Base-by-base conservation (phyloP, 2,797 vertebrate species). In the Danio choprae region DNA sequence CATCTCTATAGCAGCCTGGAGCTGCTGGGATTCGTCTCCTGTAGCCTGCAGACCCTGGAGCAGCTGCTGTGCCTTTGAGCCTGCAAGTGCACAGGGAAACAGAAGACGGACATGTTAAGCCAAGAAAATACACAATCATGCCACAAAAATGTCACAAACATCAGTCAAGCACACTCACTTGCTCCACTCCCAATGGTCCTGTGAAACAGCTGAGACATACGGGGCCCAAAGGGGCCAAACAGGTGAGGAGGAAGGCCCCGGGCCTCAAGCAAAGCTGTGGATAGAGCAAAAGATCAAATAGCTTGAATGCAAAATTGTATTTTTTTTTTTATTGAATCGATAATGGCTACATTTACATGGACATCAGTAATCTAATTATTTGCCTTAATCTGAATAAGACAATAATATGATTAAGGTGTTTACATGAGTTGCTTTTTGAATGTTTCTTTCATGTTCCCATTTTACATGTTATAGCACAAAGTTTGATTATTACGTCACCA, bases 141-240 rank as follows among this genome's bases (percentile, higher is more conserved):
- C 20, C 10, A 13, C 8, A 8, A 60, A 64, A 40, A 40, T 36
- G 36, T 51, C 5, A 69, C 40, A 43, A 36, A 18, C 11, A 75
- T 68, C 12, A 58, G 53, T 67, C 15, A 41, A 41, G 4, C 20
- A 43, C 43, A 92, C 98, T 97, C 92, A 99, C 98, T 99, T 88
- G 98, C 98, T 92, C 98, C 98, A 84, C 97, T 99, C 92, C 98
- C 98, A 90, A 99, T 99, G 91, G 98, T 99, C 93, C 98, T 96
- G 92, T 99, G 98, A 93, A 99, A 99, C 88, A 99, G 95, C 80
- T 99, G 98, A 64, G 98, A 99, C 98, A 99, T 99, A 79, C 98
- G 96, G 87, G 98, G 98, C 88, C 98, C 98, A 84, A 99, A 95
- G 80, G 98, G 97, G 78, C 98, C 98, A 91, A 99, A 99, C 76